Evolutionary conservation across 92 coral and sea anemone species (phyloP).

Genomic region (Siderastrea radians): DNA sequence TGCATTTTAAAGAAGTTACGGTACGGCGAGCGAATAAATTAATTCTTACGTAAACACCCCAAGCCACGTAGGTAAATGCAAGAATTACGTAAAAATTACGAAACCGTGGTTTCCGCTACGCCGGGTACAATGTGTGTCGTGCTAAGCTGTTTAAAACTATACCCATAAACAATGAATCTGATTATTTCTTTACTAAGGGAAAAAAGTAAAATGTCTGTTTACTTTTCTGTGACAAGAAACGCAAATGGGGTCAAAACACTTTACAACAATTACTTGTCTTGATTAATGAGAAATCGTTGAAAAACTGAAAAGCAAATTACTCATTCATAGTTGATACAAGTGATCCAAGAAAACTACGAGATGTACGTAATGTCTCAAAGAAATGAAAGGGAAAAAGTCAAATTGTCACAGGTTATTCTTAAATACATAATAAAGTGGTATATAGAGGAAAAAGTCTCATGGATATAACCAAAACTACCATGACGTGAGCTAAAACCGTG

Average conservation of each 20-base stretch:
- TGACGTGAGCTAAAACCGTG: not conserved
- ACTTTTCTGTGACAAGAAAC: not conserved
- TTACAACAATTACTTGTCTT: not conserved
- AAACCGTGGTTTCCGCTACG: not conserved
- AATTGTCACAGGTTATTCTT: too few relatives aligned
- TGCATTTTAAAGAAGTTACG: not conserved
- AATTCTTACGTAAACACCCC: conserved; percentile 24
- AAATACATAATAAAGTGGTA: too few relatives aligned
- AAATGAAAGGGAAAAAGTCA: not conserved
- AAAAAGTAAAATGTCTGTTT: too few relatives aligned
- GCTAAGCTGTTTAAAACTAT: not conserved
- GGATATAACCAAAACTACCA: too few relatives aligned
- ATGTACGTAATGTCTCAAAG: not conserved
- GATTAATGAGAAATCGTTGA: not conserved
- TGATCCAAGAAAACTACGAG: not conserved
- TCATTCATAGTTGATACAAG: not conserved
- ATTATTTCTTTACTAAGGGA: too few relatives aligned
- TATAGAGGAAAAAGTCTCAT: too few relatives aligned
- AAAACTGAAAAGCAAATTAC: not conserved
- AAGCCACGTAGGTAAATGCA: not conserved
- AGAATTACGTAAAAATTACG: conserved; percentile 12
- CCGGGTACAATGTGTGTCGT: not conserved
- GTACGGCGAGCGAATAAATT: not conserved
- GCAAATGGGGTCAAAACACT: not conserved
- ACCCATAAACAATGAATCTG: not conserved